phyloP scores from a whole-genome alignment of 2,888 invertebrate genomes.

The Drosophila testacea region DNA sequence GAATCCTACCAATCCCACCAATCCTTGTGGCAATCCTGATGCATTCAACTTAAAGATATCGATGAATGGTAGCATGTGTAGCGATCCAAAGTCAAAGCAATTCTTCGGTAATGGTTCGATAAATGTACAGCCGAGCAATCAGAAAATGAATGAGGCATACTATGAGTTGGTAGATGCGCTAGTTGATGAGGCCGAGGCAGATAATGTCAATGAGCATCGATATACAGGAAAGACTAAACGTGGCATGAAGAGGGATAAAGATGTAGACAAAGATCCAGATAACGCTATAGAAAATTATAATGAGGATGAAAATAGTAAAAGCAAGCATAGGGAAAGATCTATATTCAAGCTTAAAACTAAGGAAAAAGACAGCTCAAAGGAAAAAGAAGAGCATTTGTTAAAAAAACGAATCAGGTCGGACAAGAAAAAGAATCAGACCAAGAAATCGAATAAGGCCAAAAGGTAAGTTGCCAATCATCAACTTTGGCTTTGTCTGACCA shows the following conservation, averaged over 20 bases:
- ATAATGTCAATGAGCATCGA: slow-evolving; percentile 35
- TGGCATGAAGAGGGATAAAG: neutral
- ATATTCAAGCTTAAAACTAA: neutral
- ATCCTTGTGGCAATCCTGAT: slow-evolving; percentile 35
- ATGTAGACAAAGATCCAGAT: neutral
- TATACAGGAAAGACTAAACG: slow-evolving; percentile 21
- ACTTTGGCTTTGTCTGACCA: too few species aligned
- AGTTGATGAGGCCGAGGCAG: slow-evolving; percentile 7
- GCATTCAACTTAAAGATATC: slow-evolving; percentile 78
- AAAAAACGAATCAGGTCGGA: neutral
- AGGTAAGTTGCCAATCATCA: neutral
- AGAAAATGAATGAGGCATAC: slow-evolving; percentile 13
- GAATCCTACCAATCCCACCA: neutral
- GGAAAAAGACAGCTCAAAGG: neutral
- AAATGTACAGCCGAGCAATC: slow-evolving; percentile 55
- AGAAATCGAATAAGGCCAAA: neutral
- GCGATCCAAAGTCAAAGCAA: slow-evolving; percentile 66
- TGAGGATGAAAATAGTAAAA: neutral
- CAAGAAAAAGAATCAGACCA: neutral
- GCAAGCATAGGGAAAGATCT: neutral
- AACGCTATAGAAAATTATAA: neutral
- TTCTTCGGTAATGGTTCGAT: slow-evolving; percentile 78
- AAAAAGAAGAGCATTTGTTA: neutral
- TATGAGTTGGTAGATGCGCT: slow-evolving; percentile 4
- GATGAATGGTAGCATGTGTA: slow-evolving; percentile 79